phyloP scores from a whole-genome alignment of 1,140 invertebrate species.

The Drosophila ironensis region DNA sequence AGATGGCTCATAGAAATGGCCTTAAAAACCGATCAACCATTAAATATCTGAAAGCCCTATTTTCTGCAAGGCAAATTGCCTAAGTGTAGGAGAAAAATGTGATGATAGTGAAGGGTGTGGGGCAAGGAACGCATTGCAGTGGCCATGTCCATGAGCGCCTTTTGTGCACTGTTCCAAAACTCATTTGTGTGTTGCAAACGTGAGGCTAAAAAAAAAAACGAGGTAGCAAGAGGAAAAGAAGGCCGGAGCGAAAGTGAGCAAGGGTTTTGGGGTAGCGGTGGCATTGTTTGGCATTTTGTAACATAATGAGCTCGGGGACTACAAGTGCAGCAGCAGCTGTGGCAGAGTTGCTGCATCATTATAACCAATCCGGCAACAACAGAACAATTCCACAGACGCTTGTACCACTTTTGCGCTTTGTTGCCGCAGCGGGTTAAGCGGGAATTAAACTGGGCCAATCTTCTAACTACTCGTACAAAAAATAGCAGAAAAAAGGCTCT shows the following conservation, averaged over 20 bases:
- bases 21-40: no score
- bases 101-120: constrained; percentile 1
- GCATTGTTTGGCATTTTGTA: constrained; percentile 80
- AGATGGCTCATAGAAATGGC: no score
- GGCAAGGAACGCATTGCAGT: constrained; percentile 53
- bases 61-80: not conserved
- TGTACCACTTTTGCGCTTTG: constrained; percentile 80
- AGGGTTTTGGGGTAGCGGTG: constrained; percentile 6
- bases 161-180: constrained; percentile 68
- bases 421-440: constrained; percentile 68
- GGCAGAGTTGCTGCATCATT: constrained; percentile 48
- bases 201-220: not conserved
- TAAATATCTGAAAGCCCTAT: no score
- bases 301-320: constrained; percentile 80
- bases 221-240: not conserved
- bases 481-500: not conserved
- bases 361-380: constrained; percentile 40
- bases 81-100: not conserved
- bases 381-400: constrained; percentile 72
- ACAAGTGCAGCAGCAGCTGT: constrained; percentile 58
- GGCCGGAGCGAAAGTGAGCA: not conserved
- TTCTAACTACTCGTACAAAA: constrained; percentile 2
- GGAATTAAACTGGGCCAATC: constrained; percentile 76
- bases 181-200: constrained; percentile 57
- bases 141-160: constrained; percentile 59